A percentile compares a stretch with the other conserved stretches of the same genome.
phyloP scores from a whole-genome alignment of 2,797 vertebrate genomes.

The Hylomyscus alleni region DNA sequence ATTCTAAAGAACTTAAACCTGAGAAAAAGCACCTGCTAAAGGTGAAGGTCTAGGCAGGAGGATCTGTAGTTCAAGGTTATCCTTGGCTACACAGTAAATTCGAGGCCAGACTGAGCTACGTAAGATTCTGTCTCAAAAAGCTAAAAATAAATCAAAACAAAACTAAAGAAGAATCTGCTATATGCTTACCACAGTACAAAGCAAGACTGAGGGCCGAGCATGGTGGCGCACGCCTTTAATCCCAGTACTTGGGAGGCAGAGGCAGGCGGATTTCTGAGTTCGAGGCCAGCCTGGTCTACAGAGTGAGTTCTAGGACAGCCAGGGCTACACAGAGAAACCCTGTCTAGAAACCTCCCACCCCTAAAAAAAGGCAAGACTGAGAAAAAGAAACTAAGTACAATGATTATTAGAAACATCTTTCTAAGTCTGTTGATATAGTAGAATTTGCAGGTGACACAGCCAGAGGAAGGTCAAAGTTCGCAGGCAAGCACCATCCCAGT shows the following conservation, averaged over 20 bases:
- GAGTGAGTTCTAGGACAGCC: too few species aligned
- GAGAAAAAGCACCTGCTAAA: constrained; percentile 3
- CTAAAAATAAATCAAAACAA: not conserved
- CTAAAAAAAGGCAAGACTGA: not conserved
- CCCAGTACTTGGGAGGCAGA: too few species aligned
- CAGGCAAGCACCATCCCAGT: not conserved
- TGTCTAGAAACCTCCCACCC: too few species aligned
- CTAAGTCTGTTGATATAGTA: not conserved
- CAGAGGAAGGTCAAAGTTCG: constrained; percentile 37
- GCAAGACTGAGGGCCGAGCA: not conserved
- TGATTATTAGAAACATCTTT: constrained; percentile 15
- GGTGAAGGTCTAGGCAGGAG: not conserved
- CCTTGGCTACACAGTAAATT: not conserved
- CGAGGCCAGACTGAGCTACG: not conserved
- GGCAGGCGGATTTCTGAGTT: too few species aligned
- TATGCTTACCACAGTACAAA: not conserved
- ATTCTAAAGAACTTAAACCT: not conserved
- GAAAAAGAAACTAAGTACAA: not conserved
- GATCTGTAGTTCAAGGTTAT: not conserved
- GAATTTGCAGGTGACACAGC: not conserved
- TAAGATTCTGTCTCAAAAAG: not conserved
- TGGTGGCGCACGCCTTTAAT: too few species aligned
- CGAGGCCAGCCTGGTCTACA: too few species aligned
- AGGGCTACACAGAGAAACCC: too few species aligned
- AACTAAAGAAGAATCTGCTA: constrained; percentile 11